Percentiles rank a stretch among this genome's conserved stretches.
Evolutionary conservation across 2,113 vertebrate species (phyloP).

Genomic region (Thamnophis sirtalis): DNA sequence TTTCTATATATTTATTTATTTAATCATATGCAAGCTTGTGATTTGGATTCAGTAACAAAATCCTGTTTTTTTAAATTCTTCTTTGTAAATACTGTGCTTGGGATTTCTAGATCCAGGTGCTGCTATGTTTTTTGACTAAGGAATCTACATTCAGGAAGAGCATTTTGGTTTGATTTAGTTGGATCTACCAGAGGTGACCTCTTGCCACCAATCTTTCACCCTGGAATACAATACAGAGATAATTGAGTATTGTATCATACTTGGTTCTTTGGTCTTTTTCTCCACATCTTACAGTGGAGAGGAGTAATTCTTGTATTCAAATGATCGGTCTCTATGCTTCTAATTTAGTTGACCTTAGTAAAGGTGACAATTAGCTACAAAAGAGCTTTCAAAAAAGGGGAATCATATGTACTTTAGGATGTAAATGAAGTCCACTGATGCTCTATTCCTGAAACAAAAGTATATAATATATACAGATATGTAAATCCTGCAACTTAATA

Average conservation of each 20-base stretch:
- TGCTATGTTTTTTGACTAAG: background rate
- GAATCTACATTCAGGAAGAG: background rate
- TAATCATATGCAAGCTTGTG: no score
- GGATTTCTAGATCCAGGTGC: no score
- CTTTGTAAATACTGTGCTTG: no score
- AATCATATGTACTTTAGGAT: background rate
- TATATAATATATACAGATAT: conserved; percentile 44
- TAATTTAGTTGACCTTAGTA: no score
- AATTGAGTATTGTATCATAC: background rate
- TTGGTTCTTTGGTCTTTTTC: background rate
- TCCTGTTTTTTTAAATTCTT: no score
- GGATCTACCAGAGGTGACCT: background rate
- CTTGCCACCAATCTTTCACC: background rate
- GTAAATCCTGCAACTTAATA: conserved; percentile 52
- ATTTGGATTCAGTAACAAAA: no score
- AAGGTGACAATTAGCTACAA: background rate
- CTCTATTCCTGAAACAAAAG: conserved; percentile 11
- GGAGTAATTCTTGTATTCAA: background rate
- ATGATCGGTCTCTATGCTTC: background rate
- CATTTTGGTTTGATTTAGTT: background rate
- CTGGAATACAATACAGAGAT: background rate
- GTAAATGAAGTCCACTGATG: conserved; percentile 6
- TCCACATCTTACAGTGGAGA: background rate
- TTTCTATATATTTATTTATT: no score
- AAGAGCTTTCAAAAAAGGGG: background rate